These are phyloP conservation scores for Leucophenga montana DNA, from an alignment of 2,888 invertebrate species.

Conservation along the genomic window DNA sequence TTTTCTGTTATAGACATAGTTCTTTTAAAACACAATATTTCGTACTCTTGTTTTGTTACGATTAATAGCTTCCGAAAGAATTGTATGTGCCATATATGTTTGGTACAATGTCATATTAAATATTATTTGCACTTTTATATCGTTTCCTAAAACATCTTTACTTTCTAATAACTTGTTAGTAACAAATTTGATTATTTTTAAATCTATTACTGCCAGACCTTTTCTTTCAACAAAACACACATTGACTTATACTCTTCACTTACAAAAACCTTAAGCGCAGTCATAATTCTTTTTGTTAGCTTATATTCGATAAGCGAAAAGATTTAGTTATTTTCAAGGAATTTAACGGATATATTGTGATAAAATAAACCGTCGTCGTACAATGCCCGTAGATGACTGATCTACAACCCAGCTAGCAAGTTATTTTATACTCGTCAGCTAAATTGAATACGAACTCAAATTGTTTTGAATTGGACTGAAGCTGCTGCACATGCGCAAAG, in stretches of 20 bases:
- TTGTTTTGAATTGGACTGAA: slow-evolving; percentile 24
- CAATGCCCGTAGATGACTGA: slow-evolving; percentile 70
- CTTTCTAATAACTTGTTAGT: neutral
- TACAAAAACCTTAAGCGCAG: slow-evolving; percentile 69
- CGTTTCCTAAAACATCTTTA: neutral
- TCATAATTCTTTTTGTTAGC: slow-evolving; percentile 61
- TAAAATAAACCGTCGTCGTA: slow-evolving; percentile 61
- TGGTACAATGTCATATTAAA: neutral
- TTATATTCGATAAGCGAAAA: slow-evolving; percentile 26
- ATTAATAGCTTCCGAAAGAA: no score
- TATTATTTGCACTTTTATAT: neutral
- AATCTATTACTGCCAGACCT: no score
- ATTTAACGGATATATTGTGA: slow-evolving; percentile 26
- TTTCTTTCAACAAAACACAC: no score
- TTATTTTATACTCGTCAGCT: slow-evolving; percentile 69
- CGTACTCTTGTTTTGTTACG: no score
- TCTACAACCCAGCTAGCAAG: slow-evolving; percentile 63
- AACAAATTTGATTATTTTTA: no score
- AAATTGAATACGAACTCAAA: slow-evolving; percentile 18
- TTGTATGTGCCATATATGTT: no score
- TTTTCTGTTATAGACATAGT: no score
- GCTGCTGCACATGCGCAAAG: slow-evolving; percentile 24
- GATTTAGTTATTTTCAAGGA: slow-evolving; percentile 16
- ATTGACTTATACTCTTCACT: slow-evolving; percentile 49
- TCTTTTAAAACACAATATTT: no score